Evolutionary conservation across 2,797 vertebrate species (phyloP).

Genomic region (Typhlichthys eigenmanni): DNA sequence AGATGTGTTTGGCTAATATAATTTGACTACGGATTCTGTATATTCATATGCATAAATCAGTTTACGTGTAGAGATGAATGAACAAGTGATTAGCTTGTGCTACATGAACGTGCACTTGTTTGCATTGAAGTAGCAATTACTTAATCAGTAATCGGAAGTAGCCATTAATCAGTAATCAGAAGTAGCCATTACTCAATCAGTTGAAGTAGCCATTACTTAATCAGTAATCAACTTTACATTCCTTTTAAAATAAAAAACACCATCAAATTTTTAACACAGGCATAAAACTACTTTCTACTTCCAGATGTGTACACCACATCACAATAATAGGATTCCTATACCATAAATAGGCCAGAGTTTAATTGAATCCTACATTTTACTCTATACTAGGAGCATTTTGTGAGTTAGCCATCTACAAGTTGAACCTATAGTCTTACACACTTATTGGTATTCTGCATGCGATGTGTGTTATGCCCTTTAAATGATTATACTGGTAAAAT

Average conservation of each 20-base stretch:
- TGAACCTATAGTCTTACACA: neutral
- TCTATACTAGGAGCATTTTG: neutral
- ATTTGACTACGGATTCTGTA: too few relatives aligned
- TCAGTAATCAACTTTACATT: too few relatives aligned
- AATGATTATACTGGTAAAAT: conserved; percentile 12
- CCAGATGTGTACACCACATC: conserved; percentile 15
- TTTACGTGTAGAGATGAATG: too few relatives aligned
- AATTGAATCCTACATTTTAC: neutral
- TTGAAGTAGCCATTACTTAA: too few relatives aligned
- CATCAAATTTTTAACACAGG: too few relatives aligned
- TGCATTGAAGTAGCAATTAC: neutral
- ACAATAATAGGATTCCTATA: conserved; percentile 10
- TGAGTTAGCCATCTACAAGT: conserved; percentile 19
- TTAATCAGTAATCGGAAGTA: too few relatives aligned
- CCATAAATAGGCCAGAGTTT: conserved; percentile 30
- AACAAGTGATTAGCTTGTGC: neutral
- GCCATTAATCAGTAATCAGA: too few relatives aligned
- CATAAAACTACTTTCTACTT: neutral
- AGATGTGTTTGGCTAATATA: too few relatives aligned
- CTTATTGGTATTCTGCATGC: conserved; percentile 8
- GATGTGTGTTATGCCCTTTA: conserved; percentile 1
- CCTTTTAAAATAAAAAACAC: too few relatives aligned
- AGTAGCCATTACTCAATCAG: too few relatives aligned
- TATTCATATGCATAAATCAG: too few relatives aligned
- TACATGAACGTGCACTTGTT: conserved; percentile 10